Evolutionary conservation across 2,888 invertebrate species (phyloP), one percentile per base, ranked within the genome.

Genomic region (Epiblema foenella): DNA sequence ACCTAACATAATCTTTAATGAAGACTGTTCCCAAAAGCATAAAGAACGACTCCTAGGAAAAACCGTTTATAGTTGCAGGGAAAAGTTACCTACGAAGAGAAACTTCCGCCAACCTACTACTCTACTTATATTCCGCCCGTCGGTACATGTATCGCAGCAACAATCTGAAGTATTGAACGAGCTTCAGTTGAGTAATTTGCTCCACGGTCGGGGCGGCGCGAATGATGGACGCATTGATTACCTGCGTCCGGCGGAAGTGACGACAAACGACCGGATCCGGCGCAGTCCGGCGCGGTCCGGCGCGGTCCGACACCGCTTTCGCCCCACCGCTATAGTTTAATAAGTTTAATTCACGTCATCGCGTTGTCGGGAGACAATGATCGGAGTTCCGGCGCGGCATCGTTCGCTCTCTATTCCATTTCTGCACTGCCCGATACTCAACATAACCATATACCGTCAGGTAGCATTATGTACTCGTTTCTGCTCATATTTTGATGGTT

Each of bases 161-260:
- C 52, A 52, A 39, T 52, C 63, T 24, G 15, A 37, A 29, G 51
- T 24, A 37, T 33, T 33, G 49, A 51, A 17, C 51, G 11, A 2
- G 15, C 20, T 5, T 46, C 62, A 15, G 46, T 46, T 15, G 46
- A 46, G 52, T 24, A 64, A 52, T 39, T 20, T 54, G 24, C 17
- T n/a, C n/a, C 17, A 12, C 20, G 39, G 18, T 9, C 15, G 17
- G 62, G 7, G 12, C 49, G 33, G 49, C 52, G 29, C 60, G 10
- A 24, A 11, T 64, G 54, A 64, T 64, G 52, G 64, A 15, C n/a
- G 37, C 52, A 63, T 54, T 54, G 64, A 64, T 64, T 64, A 54
- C 64, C 64, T 39, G 64, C 20, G 64, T 54, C 64, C 52, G 78
- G 68, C 33, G 56, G 54, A 68, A 62, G 54, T 62, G 39, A 37